Base-by-base conservation (phyloP, 2,797 vertebrate species). In the Anguilla megastoma region DNA sequence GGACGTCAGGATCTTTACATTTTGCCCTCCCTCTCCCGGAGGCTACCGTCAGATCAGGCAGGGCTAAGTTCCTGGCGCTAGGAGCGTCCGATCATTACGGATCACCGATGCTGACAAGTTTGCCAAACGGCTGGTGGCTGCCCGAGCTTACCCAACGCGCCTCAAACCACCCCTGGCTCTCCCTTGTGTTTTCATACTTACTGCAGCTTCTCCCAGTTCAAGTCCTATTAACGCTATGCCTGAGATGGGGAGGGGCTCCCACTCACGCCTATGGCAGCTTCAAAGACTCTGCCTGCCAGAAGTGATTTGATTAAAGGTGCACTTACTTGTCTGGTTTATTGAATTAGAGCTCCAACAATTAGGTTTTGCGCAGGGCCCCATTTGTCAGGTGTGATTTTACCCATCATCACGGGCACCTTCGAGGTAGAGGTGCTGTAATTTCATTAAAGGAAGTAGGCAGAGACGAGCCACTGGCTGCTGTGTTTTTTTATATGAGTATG, bases 231-330 rank as follows among this genome's bases (percentile, higher is more conserved):
- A n/a, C 24, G 8, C 18, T 6, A 50, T 50, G 24, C 45, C 45
- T 48, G 74, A 45, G 33, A 27, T 21, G 14, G 36, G 14, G 24
- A 8, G 10, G 63, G 63, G 4, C 1, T n/a, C 63, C 21, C 24
- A n/a, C 63, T 69, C 8, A 14, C 33, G n/a, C 45, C 27, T 3
- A 18, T 8, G n/a, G 27, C 12, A 5, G n/a, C 83, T 84, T 56
- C 27, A 30, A 58, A 41, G 83, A 33, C n/a, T 84, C 3, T 0
- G 52, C 50, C 52, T 84, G 83, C 52, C 50, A 48, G 79, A 82
- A 24, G 7, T 85, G 84, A 85, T 60, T 63, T 60, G 30, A 85
- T 41, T 56, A 3, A 36, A 60, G 84, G 84, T 60, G 54, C 33
- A 41, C 1, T 33, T 9, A 8, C 24, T 63, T 56, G n/a, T 36